A percentile compares a stretch with the other conserved stretches of the same genome.
Evolutionary conservation across 2,888 invertebrate genomes (phyloP).

Genomic region (Leistus spinibarbis): DNA sequence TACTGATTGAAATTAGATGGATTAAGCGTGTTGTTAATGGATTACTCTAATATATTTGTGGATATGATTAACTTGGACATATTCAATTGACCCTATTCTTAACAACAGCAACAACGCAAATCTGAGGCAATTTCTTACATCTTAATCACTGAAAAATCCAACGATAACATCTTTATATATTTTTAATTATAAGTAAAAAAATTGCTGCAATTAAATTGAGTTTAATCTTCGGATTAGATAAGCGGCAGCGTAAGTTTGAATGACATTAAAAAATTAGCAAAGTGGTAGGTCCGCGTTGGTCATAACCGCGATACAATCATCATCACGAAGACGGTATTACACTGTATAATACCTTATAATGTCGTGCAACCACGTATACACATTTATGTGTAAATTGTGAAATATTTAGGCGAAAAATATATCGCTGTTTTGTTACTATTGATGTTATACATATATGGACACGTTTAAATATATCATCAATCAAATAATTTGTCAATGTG

Average conservation of each 20-base stretch:
- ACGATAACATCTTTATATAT: not conserved
- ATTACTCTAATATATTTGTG: too few species aligned
- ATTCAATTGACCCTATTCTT: too few species aligned
- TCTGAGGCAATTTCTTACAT: not conserved
- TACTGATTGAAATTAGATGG: too few species aligned
- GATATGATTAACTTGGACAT: too few species aligned
- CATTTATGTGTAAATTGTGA: not conserved
- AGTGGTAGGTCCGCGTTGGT: constrained; percentile 4
- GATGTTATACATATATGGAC: not conserved
- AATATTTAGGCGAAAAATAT: not conserved
- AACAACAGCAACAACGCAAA: not conserved
- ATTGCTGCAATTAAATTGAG: not conserved
- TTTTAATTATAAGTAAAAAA: not conserved
- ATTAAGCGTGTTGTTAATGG: too few species aligned
- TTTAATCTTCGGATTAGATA: not conserved
- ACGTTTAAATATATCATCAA: constrained; percentile 4
- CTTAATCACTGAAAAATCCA: not conserved
- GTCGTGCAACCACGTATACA: not conserved
- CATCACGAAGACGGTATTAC: not conserved
- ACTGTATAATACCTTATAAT: not conserved
- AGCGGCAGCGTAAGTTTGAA: not conserved
- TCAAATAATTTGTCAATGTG: not conserved
- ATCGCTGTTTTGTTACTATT: not conserved
- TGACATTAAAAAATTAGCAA: constrained; percentile 29
- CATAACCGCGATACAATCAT: not conserved